phyloP scores from a whole-genome alignment of 2,797 vertebrate species.

The Potorous gilbertii region DNA sequence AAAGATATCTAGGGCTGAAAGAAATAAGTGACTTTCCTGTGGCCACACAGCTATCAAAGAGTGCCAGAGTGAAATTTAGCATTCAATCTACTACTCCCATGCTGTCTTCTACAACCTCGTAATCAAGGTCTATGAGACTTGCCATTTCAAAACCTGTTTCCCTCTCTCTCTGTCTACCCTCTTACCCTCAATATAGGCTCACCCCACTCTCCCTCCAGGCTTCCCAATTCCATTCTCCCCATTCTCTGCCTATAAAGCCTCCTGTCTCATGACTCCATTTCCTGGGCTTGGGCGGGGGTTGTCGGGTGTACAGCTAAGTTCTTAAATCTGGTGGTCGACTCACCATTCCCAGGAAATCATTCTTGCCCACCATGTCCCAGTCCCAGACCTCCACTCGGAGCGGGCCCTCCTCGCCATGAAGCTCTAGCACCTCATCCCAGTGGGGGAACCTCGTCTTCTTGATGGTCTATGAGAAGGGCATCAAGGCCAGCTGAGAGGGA shows the following conservation, averaged over 20 bases:
- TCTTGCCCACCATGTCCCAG: conserved; percentile 97
- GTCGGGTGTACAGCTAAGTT: no score
- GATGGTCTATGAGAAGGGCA: conserved; percentile 86
- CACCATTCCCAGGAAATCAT: conserved; percentile 94
- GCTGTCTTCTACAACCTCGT: not conserved
- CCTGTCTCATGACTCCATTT: not conserved
- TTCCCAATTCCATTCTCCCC: not conserved
- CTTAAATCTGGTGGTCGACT: conserved; percentile 39
- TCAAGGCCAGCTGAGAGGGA: fast-evolving
- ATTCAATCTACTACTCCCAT: not conserved
- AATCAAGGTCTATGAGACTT: not conserved
- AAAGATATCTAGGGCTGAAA: conserved; percentile 24
- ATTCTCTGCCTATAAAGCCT: not conserved
- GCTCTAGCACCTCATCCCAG: conserved; percentile 93
- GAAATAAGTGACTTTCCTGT: not conserved
- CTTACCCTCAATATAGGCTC: not conserved
- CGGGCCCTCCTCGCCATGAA: conserved; percentile 82
- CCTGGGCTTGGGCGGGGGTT: not conserved
- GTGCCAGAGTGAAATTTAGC: not conserved
- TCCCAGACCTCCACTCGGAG: conserved; percentile 94
- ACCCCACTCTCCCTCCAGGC: not conserved
- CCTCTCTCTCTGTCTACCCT: not conserved
- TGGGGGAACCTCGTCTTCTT: conserved; percentile 94
- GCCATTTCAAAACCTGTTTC: not conserved
- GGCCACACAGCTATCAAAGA: conserved; percentile 14